Percentiles rank a stretch among this genome's conserved stretches.
Evolutionary conservation across 2,888 invertebrate genomes (phyloP).

Genomic region (Acheta domesticus): DNA sequence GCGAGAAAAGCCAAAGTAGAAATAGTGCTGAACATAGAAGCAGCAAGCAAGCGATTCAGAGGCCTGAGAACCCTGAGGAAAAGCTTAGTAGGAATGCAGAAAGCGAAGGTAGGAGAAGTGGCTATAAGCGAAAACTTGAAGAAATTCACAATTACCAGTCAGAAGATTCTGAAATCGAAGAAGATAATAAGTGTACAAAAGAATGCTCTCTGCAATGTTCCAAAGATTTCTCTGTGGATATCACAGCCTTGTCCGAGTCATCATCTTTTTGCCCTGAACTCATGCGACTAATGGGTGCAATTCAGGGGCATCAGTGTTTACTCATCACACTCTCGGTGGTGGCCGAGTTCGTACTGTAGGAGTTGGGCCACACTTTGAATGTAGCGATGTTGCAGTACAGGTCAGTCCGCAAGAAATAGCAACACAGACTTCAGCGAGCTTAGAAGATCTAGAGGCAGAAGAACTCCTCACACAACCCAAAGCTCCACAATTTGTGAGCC

Average conservation of each 20-base stretch:
- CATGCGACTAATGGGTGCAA: constrained; percentile 29
- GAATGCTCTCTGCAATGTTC: background rate
- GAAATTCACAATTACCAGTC: constrained; percentile 24
- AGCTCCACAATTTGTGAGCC: background rate
- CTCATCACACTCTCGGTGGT: constrained; percentile 23
- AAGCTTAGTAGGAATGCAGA: background rate
- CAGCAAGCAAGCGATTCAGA: background rate
- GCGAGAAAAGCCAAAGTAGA: background rate
- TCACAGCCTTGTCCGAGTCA: constrained; percentile 24
- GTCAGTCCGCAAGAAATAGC: constrained; percentile 28
- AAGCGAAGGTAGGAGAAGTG: background rate
- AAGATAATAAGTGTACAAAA: background rate
- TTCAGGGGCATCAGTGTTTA: constrained; percentile 31
- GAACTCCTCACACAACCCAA: background rate
- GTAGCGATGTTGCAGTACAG: constrained; percentile 22
- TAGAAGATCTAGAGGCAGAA: constrained; percentile 24
- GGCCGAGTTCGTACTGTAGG: background rate
- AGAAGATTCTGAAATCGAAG: constrained; percentile 30
- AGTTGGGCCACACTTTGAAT: background rate
- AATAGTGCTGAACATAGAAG: background rate
- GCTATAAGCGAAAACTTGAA: constrained; percentile 23
- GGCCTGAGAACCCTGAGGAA: background rate
- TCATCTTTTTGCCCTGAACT: constrained; percentile 33
- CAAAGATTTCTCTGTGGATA: background rate
- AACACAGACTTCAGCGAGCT: constrained; percentile 26